Percentiles rank a stretch among this genome's conserved stretches.
These are phyloP conservation scores for Aptenodytes patagonicus DNA, from an alignment of 2,113 vertebrate genomes.

Conservation along the genomic window DNA sequence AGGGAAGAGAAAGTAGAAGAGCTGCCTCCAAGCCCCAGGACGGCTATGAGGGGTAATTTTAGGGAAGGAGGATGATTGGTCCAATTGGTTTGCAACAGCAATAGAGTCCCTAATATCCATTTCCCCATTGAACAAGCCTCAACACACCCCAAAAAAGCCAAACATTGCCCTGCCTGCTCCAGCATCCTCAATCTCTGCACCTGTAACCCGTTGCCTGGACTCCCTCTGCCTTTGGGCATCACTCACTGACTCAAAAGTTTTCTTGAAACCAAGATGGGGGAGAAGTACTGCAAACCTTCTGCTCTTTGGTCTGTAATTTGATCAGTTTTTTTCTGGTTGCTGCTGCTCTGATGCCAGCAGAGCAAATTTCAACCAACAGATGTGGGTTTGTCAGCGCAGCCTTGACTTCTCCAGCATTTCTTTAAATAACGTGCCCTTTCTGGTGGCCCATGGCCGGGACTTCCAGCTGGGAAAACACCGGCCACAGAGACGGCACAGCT, in stretches of 20 bases:
- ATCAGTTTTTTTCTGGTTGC: not conserved
- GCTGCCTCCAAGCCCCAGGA: not conserved
- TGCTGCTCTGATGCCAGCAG: not conserved
- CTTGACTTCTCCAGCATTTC: not conserved
- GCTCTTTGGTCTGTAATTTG: rapidly evolving
- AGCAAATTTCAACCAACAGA: not conserved
- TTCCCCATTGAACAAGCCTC: not conserved
- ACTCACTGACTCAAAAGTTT: not conserved
- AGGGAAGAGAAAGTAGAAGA: not conserved
- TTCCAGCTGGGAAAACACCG: not conserved
- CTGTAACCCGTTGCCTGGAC: not conserved
- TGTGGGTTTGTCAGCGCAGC: not conserved
- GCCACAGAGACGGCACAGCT: not conserved
- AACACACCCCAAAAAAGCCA: not conserved
- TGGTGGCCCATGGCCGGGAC: not conserved
- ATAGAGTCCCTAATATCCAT: not conserved
- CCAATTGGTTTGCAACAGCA: not conserved
- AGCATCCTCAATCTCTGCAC: not conserved
- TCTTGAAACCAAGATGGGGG: not conserved
- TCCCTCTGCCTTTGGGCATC: not conserved
- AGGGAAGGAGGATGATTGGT: not conserved
- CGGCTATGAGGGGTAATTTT: not conserved
- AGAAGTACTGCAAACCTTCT: not conserved
- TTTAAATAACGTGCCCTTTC: not conserved
- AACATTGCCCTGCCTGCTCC: not conserved